These are phyloP conservation scores for Heliconius sara DNA, from an alignment of 2,888 invertebrate genomes.

Conservation along the genomic window DNA sequence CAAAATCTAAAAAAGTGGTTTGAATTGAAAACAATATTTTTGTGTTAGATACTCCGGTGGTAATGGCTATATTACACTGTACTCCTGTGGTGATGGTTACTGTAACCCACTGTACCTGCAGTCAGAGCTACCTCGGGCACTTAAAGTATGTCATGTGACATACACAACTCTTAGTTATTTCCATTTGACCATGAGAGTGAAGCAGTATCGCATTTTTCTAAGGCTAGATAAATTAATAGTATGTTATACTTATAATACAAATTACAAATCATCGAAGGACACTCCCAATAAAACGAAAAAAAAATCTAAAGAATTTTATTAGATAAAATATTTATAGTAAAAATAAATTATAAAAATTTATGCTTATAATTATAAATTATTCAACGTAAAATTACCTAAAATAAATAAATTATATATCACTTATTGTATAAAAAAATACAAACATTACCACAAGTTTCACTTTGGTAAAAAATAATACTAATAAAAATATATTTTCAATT, in stretches of 20 bases:
- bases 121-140: too few species aligned
- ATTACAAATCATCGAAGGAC: background rate
- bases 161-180: too few species aligned
- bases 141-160: too few species aligned
- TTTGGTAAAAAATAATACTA: constrained; percentile 19
- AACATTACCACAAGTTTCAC: constrained; percentile 19
- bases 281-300: background rate
- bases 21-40: too few species aligned
- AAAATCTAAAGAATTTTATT: constrained; percentile 12
- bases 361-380: constrained; percentile 16
- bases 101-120: too few species aligned
- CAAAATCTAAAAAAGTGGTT: too few species aligned
- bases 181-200: background rate
- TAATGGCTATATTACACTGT: too few species aligned
- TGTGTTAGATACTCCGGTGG: too few species aligned
- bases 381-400: constrained; percentile 12
- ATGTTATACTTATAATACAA: background rate
- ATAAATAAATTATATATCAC: background rate
- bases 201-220: background rate
- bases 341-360: constrained; percentile 27
- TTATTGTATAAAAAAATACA: background rate
- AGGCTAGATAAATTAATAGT: background rate
- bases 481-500: constrained; percentile 11
- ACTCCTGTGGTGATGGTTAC: too few species aligned
- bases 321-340: constrained; percentile 10